Percentiles rank a stretch among this genome's conserved stretches.
Conservation (phyloP, 2,113 vertebrate genomes). For the Dryoscopus gambensis region DNA sequence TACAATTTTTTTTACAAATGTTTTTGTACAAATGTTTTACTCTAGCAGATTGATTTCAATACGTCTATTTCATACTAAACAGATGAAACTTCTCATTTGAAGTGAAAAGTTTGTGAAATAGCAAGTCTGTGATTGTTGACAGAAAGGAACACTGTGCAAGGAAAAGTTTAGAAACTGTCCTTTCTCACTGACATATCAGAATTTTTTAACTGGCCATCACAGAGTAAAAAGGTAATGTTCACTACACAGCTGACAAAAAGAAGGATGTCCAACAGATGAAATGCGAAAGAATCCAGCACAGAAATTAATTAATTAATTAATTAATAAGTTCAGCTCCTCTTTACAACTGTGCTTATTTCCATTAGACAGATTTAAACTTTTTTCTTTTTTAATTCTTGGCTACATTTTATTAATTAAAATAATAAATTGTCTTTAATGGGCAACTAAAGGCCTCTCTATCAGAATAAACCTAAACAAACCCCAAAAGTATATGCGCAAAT, state of each 20-base stretch:
- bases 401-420: not conserved
- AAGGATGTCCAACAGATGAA: not conserved
- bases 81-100: not conserved
- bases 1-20: no score
- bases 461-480: not conserved
- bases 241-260: not conserved
- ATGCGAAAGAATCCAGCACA: not conserved
- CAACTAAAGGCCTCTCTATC: not conserved
- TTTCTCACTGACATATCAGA: not conserved
- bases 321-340: not conserved
- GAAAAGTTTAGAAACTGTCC: not conserved
- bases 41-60: not conserved
- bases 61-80: not conserved
- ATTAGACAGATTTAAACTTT: not conserved
- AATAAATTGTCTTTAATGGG: not conserved
- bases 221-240: not conserved
- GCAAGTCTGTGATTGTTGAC: not conserved
- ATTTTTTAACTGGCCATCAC: not conserved
- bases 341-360: not conserved
- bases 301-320: not conserved
- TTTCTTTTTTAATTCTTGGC: not conserved
- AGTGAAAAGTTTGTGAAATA: not conserved
- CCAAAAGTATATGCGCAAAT: not conserved
- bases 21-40: not conserved
- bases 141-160: not conserved